Base-by-base conservation (phyloP, 2,888 invertebrate species). In the Petrolisthes cinctipes region DNA sequence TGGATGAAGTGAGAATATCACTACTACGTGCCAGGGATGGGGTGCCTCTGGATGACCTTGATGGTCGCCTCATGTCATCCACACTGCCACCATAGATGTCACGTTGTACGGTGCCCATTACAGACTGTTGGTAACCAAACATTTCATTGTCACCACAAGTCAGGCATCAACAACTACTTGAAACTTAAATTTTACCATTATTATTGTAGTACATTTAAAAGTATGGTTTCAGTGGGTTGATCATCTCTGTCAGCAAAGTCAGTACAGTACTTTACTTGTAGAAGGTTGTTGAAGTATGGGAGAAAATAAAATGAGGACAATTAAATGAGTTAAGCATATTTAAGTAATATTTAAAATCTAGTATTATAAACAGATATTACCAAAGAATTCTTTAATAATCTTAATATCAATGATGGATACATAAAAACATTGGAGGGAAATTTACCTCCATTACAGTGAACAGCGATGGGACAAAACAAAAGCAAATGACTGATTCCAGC, bases 1-100 rank as follows among this genome's bases (percentile, higher is more conserved):
- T 85, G 71, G 85, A 85, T 53, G 85, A 85, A 68, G 85, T 85
- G 79, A 85, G 20, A 5, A 85, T 71, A 51, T 78, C 79, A 57
- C 20, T 37, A 5, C 80, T 80, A 4, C 85, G 54, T 17, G 85
- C 71, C 6, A 85, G 85, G n/a, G 85, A 85, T 4, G 85, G 85
- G 9, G 85, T 85, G 17, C 85, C 85, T 4, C 85, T n/a, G 68
- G 85, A 85, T 20, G 76, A 76, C 6, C 71, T 17, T 17, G 85
- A 85, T 0, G 66, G 66, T 4, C 53, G 68, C 20, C 82, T 20
- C 20, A 71, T 14, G 23, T 56, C 20, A 14, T 68, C 68, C 14
- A 85, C 17, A 68, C 85, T 85, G 14, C 85, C 85, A 37, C 85
- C 85, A 57, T 68, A 79, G 53, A 53, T 54, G 14, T 9, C 85